phyloP scores from a whole-genome alignment of 1,140 invertebrate species.

The Drosophila tristis region DNA sequence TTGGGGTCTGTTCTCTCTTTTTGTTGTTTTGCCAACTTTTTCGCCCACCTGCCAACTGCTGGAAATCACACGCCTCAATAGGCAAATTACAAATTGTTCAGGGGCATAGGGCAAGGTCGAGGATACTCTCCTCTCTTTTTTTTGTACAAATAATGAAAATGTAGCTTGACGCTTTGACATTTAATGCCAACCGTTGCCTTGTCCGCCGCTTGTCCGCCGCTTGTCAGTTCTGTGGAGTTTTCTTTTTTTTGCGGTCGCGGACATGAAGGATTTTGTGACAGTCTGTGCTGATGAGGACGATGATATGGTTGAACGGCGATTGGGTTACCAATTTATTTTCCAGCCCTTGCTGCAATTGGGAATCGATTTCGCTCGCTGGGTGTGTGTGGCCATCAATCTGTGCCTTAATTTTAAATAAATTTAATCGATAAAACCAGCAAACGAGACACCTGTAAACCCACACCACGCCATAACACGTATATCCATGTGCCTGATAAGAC shows the following conservation, averaged over 20 bases:
- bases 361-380: background rate
- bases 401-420: constrained; percentile 54
- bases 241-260: background rate
- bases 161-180: constrained; percentile 57
- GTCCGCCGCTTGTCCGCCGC: constrained; percentile 12
- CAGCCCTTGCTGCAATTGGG: background rate
- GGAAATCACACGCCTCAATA: constrained; percentile 57
- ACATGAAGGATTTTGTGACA: constrained; percentile 17
- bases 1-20: background rate
- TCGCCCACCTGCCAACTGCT: constrained; percentile 39
- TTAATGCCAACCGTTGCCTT: constrained; percentile 28
- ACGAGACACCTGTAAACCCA: constrained; percentile 3
- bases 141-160: constrained; percentile 39
- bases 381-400: constrained; percentile 39
- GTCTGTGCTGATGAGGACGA: constrained; percentile 1
- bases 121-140: background rate
- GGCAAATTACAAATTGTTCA: constrained; percentile 51
- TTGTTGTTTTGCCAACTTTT: constrained; percentile 4
- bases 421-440: constrained; percentile 50
- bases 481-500: constrained; percentile 16
- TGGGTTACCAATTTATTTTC: background rate
- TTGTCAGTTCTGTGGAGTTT: constrained; percentile 6
- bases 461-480: background rate
- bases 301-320: constrained; percentile 15
- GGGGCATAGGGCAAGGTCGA: constrained; percentile 13